Evolutionary conservation across 2,113 vertebrate genomes (phyloP).

Genomic region (Corynorhinus townsendii): DNA sequence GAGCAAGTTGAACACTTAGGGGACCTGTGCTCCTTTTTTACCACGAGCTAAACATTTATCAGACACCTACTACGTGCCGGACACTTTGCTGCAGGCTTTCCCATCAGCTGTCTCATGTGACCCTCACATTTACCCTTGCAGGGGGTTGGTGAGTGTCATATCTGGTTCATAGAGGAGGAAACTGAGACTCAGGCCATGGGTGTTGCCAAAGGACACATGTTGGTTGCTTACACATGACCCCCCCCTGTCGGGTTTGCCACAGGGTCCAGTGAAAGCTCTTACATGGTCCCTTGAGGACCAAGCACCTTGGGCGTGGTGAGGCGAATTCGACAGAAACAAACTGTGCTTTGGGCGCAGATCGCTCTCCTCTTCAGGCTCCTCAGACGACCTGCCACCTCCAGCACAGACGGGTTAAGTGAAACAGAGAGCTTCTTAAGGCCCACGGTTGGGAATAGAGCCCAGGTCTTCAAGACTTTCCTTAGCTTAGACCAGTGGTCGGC

Average conservation of each 20-base stretch:
- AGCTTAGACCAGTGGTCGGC: no score
- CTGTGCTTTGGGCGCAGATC: rapidly evolving
- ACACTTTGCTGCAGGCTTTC: rapidly evolving
- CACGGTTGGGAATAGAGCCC: not conserved
- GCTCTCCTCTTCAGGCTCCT: not conserved
- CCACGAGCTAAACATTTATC: rapidly evolving
- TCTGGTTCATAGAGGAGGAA: not conserved
- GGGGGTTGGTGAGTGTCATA: not conserved
- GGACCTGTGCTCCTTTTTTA: not conserved
- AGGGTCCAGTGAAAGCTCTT: no score
- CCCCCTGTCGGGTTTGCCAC: rapidly evolving
- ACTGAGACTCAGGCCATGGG: not conserved
- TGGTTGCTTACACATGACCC: not conserved
- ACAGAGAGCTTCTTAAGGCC: not conserved
- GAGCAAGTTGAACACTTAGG: not conserved
- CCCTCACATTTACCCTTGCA: not conserved
- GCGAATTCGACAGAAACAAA: not conserved
- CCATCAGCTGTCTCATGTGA: no score
- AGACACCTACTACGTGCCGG: rapidly evolving
- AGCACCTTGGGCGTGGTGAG: not conserved
- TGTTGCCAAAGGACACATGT: not conserved
- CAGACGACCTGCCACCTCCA: not conserved
- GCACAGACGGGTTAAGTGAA: not conserved
- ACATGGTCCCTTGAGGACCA: not conserved
- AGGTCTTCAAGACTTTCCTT: not conserved